Evolutionary conservation across 2,888 invertebrate species (phyloP).

Genomic region (Plebejus argus): DNA sequence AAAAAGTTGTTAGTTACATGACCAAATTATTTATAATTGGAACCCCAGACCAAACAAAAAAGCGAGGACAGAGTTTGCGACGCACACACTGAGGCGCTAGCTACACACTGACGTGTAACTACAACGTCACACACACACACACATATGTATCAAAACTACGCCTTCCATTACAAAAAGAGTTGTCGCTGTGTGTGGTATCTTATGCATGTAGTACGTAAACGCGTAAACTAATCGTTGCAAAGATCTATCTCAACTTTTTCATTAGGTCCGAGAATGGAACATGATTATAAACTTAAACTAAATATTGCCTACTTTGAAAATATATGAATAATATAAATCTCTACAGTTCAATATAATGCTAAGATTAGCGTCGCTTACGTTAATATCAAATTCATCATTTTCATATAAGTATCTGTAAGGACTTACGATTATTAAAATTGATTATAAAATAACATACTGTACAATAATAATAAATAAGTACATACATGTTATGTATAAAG

Average conservation of each 20-base stretch:
- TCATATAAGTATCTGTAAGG: slow-evolving; percentile 20
- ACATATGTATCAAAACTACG: neutral
- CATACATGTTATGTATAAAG: slow-evolving; percentile 15
- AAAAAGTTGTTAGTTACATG: neutral
- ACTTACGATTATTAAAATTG: slow-evolving; percentile 27
- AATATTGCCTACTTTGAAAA: slow-evolving; percentile 32
- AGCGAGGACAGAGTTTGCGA: neutral
- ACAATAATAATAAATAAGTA: slow-evolving; percentile 28
- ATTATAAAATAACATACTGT: slow-evolving; percentile 29
- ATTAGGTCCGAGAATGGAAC: neutral
- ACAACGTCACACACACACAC: neutral
- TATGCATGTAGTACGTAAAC: neutral
- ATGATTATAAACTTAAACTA: slow-evolving; percentile 6
- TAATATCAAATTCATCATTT: slow-evolving; percentile 29
- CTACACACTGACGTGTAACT: neutral
- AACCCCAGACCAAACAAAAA: neutral
- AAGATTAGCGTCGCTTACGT: slow-evolving; percentile 20
- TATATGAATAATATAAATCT: slow-evolving; percentile 32
- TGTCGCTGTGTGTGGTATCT: neutral
- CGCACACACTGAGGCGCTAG: too few species aligned
- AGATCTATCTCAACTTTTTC: neutral
- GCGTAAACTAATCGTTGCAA: neutral
- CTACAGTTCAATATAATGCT: slow-evolving; percentile 29
- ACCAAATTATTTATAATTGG: neutral
- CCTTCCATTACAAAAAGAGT: neutral